Base-by-base conservation (phyloP, 2,113 vertebrate species). In the Sula dactylatra region DNA sequence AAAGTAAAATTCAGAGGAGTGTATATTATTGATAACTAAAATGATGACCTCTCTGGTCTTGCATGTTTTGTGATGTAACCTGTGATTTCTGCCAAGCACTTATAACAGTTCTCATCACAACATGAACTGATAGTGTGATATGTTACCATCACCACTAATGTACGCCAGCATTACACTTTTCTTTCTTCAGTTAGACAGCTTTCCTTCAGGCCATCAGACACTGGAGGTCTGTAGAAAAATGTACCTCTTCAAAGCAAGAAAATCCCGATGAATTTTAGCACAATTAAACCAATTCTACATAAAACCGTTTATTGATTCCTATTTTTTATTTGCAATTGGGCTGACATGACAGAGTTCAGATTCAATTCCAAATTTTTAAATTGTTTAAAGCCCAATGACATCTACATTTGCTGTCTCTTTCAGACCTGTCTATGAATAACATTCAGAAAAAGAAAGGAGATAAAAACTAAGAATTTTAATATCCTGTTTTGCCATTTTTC, bases 61-160 rank as follows among this genome's bases (percentile, higher is more conserved):
- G 70, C 89, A 92, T 88, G 91, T 86, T 93, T 95, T 50, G 42
- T 93, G 95, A 96, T 90, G 94, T 86, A 88, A 97, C 93, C 92
- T 92, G 93, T 86, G 93, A 96, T 96, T 97, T 93, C 89, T 94
- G 93, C 85, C 94, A 95, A 88, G 95, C 95, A 92, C 86, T 93
- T 96, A 8, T 89, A 97, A 94, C 84, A 96, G 84, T 94, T 94
- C 91, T 95, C 93, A 94, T 96, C 93, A 96, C 93, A 95, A 90
- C 90, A 93, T 91, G 95, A 97, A 93, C 94, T 95, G 94, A 95
- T 93, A 97, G 93, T 92, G 95, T 96, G 95, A 96, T 95, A 95
- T 94, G 93, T 97, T 94, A 94, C 90, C 94, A 95, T 92, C 90
- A 71, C 94, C 88, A 76, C 88, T 87, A 76, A 97, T 83, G 86